These are phyloP conservation scores for Chlorodrepanis virens DNA, from an alignment of 2,113 vertebrate genomes.

Conservation along the genomic window DNA sequence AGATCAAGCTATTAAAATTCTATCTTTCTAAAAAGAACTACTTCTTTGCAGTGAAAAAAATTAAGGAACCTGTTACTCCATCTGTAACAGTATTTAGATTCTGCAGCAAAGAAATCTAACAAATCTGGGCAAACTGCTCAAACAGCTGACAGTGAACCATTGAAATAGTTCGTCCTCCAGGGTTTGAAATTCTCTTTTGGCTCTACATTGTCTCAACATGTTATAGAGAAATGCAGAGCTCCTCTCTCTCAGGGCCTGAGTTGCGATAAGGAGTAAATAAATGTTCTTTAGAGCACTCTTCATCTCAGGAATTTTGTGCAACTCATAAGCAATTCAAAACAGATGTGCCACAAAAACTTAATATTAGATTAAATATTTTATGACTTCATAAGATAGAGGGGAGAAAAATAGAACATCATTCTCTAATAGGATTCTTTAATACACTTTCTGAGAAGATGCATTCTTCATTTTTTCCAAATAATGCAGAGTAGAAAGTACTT, in stretches of 20 bases:
- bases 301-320: background rate
- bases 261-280: background rate
- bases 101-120: background rate
- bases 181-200: background rate
- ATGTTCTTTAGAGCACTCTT: background rate
- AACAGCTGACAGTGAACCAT: background rate
- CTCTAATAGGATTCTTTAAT: background rate
- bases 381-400: background rate
- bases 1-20: background rate
- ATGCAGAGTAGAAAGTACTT: background rate
- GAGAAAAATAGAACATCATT: background rate
- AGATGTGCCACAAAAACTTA: background rate
- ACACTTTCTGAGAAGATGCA: background rate
- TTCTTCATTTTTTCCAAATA: background rate
- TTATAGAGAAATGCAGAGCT: background rate
- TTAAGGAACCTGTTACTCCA: background rate
- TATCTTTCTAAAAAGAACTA: background rate
- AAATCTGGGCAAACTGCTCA: background rate
- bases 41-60: background rate
- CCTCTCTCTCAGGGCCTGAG: background rate
- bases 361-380: background rate
- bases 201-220: background rate
- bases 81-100: background rate
- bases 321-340: background rate
- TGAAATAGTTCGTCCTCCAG: background rate